Percentiles rank a stretch among this genome's conserved stretches.
These are phyloP conservation scores for Diarsia dahlii DNA, from an alignment of 2,888 invertebrate species.

Conservation along the genomic window DNA sequence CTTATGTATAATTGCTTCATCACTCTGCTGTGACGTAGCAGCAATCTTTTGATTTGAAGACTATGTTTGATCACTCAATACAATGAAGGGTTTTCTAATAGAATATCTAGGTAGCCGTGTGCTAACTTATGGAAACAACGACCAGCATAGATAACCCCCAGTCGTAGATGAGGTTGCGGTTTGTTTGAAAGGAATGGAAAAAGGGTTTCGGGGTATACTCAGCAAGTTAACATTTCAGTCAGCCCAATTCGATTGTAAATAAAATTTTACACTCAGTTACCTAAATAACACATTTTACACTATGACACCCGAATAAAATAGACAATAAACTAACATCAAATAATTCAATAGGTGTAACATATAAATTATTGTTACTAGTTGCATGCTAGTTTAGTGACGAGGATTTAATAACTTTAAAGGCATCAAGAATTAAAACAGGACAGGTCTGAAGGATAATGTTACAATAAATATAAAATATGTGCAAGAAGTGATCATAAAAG, in stretches of 20 bases:
- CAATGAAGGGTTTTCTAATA: constrained; percentile 24
- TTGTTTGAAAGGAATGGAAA: constrained; percentile 1
- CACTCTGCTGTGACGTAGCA: constrained; percentile 14
- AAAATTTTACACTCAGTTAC: neutral
- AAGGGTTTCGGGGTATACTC: neutral
- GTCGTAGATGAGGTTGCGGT: neutral
- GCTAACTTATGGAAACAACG: constrained; percentile 3
- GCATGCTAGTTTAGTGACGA: constrained; percentile 28
- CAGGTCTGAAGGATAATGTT: constrained; percentile 1
- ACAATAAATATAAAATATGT: constrained; percentile 31
- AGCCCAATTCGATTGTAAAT: neutral
- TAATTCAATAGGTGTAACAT: neutral
- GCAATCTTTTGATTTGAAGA: constrained; percentile 21
- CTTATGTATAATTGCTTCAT: too few relatives aligned
- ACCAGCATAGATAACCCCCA: neutral
- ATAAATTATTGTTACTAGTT: neutral
- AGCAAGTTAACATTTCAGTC: neutral
- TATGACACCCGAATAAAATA: neutral
- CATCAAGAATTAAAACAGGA: constrained; percentile 19
- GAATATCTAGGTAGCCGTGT: constrained; percentile 22
- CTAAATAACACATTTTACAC: neutral
- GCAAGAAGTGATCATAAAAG: constrained; percentile 47
- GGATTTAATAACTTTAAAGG: constrained; percentile 6
- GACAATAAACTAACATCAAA: constrained; percentile 1
- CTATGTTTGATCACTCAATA: constrained; percentile 22